These are phyloP conservation scores for Leucoptera coffeella DNA, from an alignment of 2,888 invertebrate species.

Conservation along the genomic window DNA sequence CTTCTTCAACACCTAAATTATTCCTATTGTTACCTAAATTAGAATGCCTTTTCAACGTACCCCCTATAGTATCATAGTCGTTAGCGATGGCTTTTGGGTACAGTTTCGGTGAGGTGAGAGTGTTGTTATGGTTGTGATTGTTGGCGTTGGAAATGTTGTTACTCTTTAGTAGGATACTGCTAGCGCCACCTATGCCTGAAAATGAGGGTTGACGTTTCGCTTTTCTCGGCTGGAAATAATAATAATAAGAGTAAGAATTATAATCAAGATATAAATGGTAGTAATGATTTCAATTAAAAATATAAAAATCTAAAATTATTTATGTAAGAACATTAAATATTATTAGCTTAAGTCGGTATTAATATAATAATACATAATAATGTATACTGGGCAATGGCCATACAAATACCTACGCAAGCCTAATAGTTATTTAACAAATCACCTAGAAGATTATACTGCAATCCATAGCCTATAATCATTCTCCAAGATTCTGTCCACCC, in stretches of 20 bases:
- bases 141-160: constrained; percentile 57
- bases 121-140: constrained; percentile 57
- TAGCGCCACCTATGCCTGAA: constrained; percentile 47
- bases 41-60: constrained; percentile 71
- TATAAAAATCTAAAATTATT: too few species aligned
- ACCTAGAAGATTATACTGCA: too few species aligned
- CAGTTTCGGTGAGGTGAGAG: constrained; percentile 56
- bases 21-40: constrained; percentile 61
- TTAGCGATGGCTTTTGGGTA: constrained; percentile 66
- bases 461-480: too few species aligned
- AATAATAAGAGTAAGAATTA: not conserved
- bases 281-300: too few species aligned
- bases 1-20: constrained; percentile 58
- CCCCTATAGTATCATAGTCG: constrained; percentile 68
- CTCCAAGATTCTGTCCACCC: too few species aligned
- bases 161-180: constrained; percentile 48
- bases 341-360: too few species aligned
- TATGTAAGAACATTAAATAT: too few species aligned
- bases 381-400: too few species aligned
- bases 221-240: constrained; percentile 29
- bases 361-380: too few species aligned
- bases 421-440: too few species aligned
- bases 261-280: too few species aligned
- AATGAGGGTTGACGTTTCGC: constrained; percentile 68
- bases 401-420: too few species aligned